Conservation (phyloP, 2,797 vertebrate genomes). For the Fringilla coelebs region DNA sequence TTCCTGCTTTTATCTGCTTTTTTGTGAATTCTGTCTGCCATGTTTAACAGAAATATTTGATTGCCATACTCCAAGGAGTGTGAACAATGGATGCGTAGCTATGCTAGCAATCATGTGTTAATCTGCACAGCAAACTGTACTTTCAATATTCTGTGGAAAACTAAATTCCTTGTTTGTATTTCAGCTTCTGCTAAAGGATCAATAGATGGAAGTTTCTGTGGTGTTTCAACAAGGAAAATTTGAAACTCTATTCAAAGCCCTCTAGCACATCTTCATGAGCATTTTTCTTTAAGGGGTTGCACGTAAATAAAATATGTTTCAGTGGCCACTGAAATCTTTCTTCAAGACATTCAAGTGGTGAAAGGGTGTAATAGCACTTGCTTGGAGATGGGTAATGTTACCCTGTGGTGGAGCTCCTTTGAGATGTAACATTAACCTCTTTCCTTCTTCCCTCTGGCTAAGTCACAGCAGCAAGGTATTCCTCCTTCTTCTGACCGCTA, state of each 20-base stretch:
- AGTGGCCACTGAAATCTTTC: neutral
- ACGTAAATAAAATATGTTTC: neutral
- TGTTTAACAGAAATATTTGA: neutral
- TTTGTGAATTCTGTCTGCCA: neutral
- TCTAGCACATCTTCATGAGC: rapidly evolving
- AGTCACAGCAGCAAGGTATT: neutral
- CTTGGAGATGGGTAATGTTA: neutral
- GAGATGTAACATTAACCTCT: neutral
- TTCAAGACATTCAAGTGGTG: neutral
- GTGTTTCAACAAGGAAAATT: neutral
- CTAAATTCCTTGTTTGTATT: neutral
- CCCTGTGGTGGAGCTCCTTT: neutral
- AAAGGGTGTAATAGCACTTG: neutral
- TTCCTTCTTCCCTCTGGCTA: neutral
- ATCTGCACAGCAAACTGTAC: neutral
- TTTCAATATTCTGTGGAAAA: neutral
- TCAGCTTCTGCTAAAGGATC: neutral
- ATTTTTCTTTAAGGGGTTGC: neutral
- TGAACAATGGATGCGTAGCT: neutral
- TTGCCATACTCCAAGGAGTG: neutral
- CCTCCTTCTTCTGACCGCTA: neutral
- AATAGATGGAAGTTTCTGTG: neutral
- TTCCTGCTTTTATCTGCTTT: neutral
- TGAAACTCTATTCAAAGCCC: neutral
- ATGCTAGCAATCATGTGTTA: neutral